A percentile compares a stretch with the other conserved stretches of the same genome.
Evolutionary conservation across 2,888 invertebrate genomes (phyloP).

Genomic region (Rhaphigaster nebulosa): DNA sequence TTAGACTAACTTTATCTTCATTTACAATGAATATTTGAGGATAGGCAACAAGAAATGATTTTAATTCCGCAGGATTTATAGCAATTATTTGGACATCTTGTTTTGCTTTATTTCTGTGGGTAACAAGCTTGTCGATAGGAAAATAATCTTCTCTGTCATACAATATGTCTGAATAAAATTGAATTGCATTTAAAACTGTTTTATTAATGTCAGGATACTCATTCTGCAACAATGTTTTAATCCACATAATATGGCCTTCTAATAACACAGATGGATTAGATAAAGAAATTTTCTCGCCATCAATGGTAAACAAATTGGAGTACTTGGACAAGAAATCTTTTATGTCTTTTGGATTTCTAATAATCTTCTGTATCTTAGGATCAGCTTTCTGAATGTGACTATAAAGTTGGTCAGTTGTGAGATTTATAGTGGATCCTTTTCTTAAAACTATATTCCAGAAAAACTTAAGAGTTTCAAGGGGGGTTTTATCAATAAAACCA

Average conservation of each 20-base stretch:
- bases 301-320: background rate
- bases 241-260: background rate
- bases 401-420: background rate
- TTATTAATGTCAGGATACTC: conserved; percentile 5
- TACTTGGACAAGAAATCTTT: background rate
- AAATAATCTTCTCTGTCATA: background rate
- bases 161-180: conserved; percentile 31
- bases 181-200: conserved; percentile 48
- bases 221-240: background rate
- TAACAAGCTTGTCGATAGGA: background rate
- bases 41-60: conserved; percentile 21
- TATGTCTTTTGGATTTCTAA: conserved; percentile 13
- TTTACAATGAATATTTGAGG: background rate
- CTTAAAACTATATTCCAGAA: background rate
- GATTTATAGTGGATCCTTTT: background rate
- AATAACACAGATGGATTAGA: background rate
- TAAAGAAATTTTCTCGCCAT: background rate
- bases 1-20: conserved; percentile 29
- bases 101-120: conserved; percentile 31
- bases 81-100: conserved; percentile 31
- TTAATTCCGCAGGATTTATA: conserved; percentile 4
- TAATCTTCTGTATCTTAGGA: background rate
- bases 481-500: background rate
- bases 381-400: background rate
- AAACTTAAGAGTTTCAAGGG: background rate